Evolutionary conservation across 2,113 vertebrate species (phyloP), one percentile per base, ranked within the genome.

Genomic region (Oceanodroma tethys): DNA sequence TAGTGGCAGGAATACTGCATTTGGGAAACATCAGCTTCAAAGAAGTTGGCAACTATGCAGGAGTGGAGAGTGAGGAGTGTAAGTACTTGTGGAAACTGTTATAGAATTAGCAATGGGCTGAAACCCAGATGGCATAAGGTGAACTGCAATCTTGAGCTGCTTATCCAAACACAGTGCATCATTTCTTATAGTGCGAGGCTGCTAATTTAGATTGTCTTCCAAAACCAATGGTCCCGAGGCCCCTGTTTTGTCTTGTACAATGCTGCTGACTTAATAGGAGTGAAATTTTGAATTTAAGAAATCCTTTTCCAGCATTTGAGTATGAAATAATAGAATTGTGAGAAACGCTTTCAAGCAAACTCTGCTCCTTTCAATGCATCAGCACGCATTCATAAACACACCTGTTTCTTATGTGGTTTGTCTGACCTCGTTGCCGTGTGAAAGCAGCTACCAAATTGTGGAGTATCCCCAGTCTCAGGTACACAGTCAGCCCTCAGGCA

Each of bases 51-150:
- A 99, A 99, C 97, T 99, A 99, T 12, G 99, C 99, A 1, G 99
- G 98, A 1, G 99, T 99, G 97, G 99, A 99, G 98, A 99, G 99
- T 3, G 99, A 99, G 91, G 99, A 99, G 98, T 99, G 99, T 99
- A 97, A 97, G 99, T 99, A 95, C 58, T 63, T 59, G 62, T 52
- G 81, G 79, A 86, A 30, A 7, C 11, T 14, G 53, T 52, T 42
- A 23, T 1, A 53, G 65, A 20, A 50, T 40, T 48, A 81, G 36
- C 58, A 63, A 2, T 25, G 58, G 88, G 76, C 78, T 80, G 76
- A 63, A 74, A 59, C 60, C n/a, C 80, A 79, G 68, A n/a, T 81
- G 86, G 80, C 65, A 32, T 27, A 8, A 86, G 48, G 71, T 48
- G 68, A 90, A 72, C 78, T 67, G 50, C 84, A 80, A 3, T 53